Base-by-base conservation (phyloP, 2,797 vertebrate species). In the Podargus strigoides region DNA sequence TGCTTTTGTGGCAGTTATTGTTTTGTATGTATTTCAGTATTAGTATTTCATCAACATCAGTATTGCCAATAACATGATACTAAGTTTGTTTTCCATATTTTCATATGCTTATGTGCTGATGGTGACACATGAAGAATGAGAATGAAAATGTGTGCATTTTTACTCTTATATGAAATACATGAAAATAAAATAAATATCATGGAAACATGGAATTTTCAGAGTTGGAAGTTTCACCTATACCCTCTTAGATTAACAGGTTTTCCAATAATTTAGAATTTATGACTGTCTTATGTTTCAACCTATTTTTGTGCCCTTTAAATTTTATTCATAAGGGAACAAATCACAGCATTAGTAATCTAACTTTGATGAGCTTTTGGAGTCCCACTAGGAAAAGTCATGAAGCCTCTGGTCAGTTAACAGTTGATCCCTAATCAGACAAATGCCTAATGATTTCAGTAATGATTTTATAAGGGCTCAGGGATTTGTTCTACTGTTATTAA, bases 381-480 rank as follows among this genome's bases (percentile, higher is more conserved):
- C 88, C 55, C 88, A 52, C 3, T 39, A 86, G 85, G 47, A 81
- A 64, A 55, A 93, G 80, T 73, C 85, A 89, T 46, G 88, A 93
- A 90, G 85, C 46, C 62, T 89, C 64, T 87, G 73, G 78, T 89
- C 81, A 78, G 60, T 94, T 92, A 85, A 37, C 49, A 89, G 93
- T 87, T 15, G 3, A 92, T 72, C 81, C 58, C 70, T 83, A 92
- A 83, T 87, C 75, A 62, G 75, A 87, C 52, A 85, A 92, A 93
- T 24, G 59, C 58, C 53, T 89, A 87, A 92, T 87, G 62, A 95
- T 88, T 94, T 94, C 94, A 88, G 83, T 86, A 94, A 93, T 59
- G 83, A 91, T 87, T 94, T 87, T 87, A 67, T 89, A 85, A 85
- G 64, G 56, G 92, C 58, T 85, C 36, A 1, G 2, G 60, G 64